A percentile compares a stretch with the other conserved stretches of the same genome.
phyloP scores from a whole-genome alignment of 2,888 invertebrate genomes.

The Drosophila glabriapex region DNA sequence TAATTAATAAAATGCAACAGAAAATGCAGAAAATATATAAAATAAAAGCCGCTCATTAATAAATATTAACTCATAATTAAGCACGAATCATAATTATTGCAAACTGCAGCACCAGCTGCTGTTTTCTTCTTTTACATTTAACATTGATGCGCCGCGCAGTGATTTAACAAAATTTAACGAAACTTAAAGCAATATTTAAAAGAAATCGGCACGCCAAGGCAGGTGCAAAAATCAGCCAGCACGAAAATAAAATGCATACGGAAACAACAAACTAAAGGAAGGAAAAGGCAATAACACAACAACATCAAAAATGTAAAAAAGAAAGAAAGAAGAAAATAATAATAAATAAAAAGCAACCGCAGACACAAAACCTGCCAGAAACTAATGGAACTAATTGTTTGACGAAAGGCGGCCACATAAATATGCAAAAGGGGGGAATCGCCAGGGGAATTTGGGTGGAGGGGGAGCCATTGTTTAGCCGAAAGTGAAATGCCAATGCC shows the following conservation, averaged over 20 bases:
- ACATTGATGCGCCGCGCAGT: constrained; percentile 9
- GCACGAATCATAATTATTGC: constrained; percentile 46
- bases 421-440: neutral
- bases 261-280: constrained; percentile 68
- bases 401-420: constrained; percentile 75
- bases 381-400: constrained; percentile 79
- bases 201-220: constrained; percentile 41
- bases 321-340: constrained; percentile 15
- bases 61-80: constrained; percentile 75
- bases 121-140: constrained; percentile 8
- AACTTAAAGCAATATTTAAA: constrained; percentile 60
- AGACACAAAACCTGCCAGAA: constrained; percentile 51
- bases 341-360: constrained; percentile 16
- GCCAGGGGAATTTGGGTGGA: neutral
- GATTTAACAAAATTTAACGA: constrained; percentile 60
- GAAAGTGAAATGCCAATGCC: constrained; percentile 79
- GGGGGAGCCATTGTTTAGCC: constrained; percentile 54
- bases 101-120: constrained; percentile 22
- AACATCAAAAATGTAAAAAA: constrained; percentile 16
- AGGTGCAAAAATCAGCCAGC: constrained; percentile 52
- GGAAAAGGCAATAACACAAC: constrained; percentile 63
- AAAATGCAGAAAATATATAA: constrained; percentile 22
- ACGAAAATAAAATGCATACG: constrained; percentile 72
- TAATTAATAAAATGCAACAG: constrained; percentile 57
- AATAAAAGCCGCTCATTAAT: constrained; percentile 61